These are phyloP conservation scores for Cavia aperea DNA, from an alignment of 2,113 vertebrate genomes.

Conservation along the genomic window DNA sequence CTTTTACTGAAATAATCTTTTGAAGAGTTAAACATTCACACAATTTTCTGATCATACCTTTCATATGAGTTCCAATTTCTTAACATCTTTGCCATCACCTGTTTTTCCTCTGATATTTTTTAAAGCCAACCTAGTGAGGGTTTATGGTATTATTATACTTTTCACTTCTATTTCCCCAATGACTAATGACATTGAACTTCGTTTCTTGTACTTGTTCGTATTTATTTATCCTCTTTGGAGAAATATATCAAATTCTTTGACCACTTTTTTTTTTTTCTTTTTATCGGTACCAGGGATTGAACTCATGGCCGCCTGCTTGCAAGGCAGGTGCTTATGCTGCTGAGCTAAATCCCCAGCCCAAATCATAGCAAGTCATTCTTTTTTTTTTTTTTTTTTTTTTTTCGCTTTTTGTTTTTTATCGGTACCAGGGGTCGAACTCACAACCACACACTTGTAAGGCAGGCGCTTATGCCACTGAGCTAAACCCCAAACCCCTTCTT, in stretches of 20 bases:
- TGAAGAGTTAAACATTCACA: background rate
- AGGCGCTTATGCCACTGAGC: too few species aligned
- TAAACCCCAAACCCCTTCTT: background rate
- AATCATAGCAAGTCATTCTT: too few species aligned
- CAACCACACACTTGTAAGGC: too few species aligned
- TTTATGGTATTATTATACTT: background rate
- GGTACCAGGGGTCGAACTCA: too few species aligned
- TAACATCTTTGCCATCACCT: background rate
- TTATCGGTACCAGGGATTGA: too few species aligned
- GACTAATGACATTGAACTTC: background rate
- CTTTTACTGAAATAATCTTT: background rate
- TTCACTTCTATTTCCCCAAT: background rate
- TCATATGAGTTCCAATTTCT: background rate
- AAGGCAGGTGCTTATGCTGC: too few species aligned
- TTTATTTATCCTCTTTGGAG: constrained; percentile 1
- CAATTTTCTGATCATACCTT: background rate
- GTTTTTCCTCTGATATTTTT: background rate
- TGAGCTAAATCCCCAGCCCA: too few species aligned
- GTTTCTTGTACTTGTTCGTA: background rate
- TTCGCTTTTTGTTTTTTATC: too few species aligned
- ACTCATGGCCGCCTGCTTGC: too few species aligned
- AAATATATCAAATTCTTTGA: constrained; percentile 10
- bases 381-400: too few species aligned
- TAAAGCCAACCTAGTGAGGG: background rate
- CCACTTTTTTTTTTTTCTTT: background rate